Percentiles rank a stretch among this genome's conserved stretches.
phyloP scores from a whole-genome alignment of 2,113 vertebrate species.

The Gymnocephalus cernua region DNA sequence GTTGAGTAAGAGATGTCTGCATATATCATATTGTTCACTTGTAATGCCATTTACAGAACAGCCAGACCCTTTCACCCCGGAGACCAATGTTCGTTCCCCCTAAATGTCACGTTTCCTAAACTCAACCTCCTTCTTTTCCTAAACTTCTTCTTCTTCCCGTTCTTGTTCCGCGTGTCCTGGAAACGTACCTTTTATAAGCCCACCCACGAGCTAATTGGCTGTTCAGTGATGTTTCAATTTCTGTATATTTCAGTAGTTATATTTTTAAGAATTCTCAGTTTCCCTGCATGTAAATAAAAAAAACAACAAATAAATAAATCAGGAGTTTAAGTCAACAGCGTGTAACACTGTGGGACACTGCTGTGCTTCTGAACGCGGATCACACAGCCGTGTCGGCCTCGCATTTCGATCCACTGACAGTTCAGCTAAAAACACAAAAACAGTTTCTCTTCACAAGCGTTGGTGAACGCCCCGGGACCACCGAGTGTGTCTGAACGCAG shows the following conservation, averaged over 20 bases:
- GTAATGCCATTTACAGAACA: too few species aligned
- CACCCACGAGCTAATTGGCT: background rate
- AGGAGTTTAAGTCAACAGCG: conserved; percentile 30
- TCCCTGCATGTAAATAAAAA: background rate
- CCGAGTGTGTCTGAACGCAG: conserved; percentile 34
- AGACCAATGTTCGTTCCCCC: too few species aligned
- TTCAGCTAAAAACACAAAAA: conserved; percentile 40
- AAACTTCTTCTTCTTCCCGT: too few species aligned
- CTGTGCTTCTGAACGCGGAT: conserved; percentile 35
- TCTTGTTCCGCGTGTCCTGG: too few species aligned
- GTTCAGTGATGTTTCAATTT: background rate
- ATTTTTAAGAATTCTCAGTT: conserved; percentile 1
- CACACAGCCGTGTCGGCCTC: conserved; percentile 35
- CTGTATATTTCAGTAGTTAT: background rate
- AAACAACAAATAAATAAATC: conserved; percentile 2
- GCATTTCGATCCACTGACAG: conserved; percentile 11
- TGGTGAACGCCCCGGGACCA: conserved; percentile 27
- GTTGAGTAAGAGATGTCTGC: too few species aligned
- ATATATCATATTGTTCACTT: too few species aligned
- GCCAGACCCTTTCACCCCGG: too few species aligned
- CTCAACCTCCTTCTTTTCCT: too few species aligned
- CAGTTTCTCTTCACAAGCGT: conserved; percentile 24
- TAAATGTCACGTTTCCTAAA: too few species aligned
- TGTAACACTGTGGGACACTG: conserved; percentile 29
- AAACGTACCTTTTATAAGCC: too few species aligned